Evolutionary conservation across 2,113 vertebrate species (phyloP).

Genomic region (Pelusios castaneus): DNA sequence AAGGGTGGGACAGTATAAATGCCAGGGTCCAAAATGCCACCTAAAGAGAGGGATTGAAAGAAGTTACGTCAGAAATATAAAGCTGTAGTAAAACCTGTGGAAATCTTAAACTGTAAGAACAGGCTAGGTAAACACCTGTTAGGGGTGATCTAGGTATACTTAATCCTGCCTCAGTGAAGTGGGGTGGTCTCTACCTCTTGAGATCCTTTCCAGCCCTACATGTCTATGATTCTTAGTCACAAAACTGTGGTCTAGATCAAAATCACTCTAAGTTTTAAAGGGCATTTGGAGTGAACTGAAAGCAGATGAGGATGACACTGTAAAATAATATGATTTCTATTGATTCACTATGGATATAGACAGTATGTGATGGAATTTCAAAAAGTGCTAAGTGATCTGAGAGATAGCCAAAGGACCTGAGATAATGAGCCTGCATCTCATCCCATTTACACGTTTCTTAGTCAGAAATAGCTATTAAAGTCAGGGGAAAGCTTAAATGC

Average conservation of each 20-base stretch:
- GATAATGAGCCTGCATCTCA: neutral
- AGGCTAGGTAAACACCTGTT: neutral
- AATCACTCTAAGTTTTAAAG: neutral
- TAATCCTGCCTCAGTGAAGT: neutral
- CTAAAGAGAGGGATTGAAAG: conserved; percentile 66
- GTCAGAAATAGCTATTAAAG: neutral
- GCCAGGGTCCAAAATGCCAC: conserved; percentile 82
- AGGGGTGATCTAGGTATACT: neutral
- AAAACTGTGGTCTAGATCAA: neutral
- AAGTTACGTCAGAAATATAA: neutral
- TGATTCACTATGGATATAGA: neutral
- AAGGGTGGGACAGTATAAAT: conserved; percentile 78
- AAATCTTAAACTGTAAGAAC: neutral
- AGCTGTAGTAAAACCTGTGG: neutral
- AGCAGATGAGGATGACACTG: neutral
- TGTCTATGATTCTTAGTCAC: neutral
- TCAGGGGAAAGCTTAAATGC: neutral
- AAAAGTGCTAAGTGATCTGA: neutral
- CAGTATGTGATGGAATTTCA: neutral
- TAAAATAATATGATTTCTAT: neutral
- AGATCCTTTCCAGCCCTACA: neutral
- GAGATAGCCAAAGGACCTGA: neutral
- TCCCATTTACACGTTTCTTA: neutral
- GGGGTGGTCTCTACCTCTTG: neutral
- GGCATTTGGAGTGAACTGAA: neutral